Percentiles rank a stretch among this genome's conserved stretches.
Conservation (phyloP, 2,888 invertebrate genomes). For the Nephrocerus scutellatus region DNA sequence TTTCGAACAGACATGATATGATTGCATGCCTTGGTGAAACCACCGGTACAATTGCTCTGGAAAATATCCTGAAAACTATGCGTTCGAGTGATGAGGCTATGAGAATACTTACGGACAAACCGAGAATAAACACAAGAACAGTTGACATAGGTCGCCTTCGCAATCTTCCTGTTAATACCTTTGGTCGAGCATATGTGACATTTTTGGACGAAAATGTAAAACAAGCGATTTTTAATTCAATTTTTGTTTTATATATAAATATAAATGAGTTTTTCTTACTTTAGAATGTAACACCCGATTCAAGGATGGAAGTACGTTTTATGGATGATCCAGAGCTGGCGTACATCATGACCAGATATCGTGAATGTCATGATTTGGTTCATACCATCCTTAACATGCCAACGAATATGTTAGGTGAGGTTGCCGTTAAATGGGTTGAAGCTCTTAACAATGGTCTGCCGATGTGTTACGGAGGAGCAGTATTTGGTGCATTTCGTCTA, state of each 20-base stretch:
- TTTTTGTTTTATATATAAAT: background rate
- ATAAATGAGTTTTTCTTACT: slow-evolving; percentile 8
- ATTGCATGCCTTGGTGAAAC: slow-evolving; percentile 92
- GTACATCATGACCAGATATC: slow-evolving; percentile 94
- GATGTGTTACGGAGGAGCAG: slow-evolving; percentile 89
- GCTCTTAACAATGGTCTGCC: slow-evolving; percentile 90
- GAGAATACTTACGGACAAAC: slow-evolving; percentile 67
- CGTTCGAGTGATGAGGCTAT: slow-evolving; percentile 66
- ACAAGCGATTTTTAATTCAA: slow-evolving; percentile 26
- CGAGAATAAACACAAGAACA: slow-evolving; percentile 78
- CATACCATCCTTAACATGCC: slow-evolving; percentile 90
- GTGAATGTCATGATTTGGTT: slow-evolving; percentile 93
- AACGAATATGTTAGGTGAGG: slow-evolving; percentile 86
- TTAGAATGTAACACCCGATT: slow-evolving; percentile 82
- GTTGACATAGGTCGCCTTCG: slow-evolving; percentile 67
- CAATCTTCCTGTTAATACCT: slow-evolving; percentile 66
- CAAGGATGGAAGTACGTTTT: slow-evolving; percentile 82
- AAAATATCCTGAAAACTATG: slow-evolving; percentile 70
- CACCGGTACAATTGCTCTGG: slow-evolving; percentile 67
- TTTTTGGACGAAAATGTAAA: slow-evolving; percentile 69
- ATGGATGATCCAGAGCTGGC: slow-evolving; percentile 81
- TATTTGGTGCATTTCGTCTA: slow-evolving; percentile 84
- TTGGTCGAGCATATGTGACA: slow-evolving; percentile 79
- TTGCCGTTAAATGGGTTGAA: slow-evolving; percentile 96
- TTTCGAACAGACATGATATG: slow-evolving; percentile 67